Evolutionary conservation across 1,140 invertebrate species (phyloP), one percentile per base, ranked within the genome.

Genomic region (Hestina assimilis): DNA sequence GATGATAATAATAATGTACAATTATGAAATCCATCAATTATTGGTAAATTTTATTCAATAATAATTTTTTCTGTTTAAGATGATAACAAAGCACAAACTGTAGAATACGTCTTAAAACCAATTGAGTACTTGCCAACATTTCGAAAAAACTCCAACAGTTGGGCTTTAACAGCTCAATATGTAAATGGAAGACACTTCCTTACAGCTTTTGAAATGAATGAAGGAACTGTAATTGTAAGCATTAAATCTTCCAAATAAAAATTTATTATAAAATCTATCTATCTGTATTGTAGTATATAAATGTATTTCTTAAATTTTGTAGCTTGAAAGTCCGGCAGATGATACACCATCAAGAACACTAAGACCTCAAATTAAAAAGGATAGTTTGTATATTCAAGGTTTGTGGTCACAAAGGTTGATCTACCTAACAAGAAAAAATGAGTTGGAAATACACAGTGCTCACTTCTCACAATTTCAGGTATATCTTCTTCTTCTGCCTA

Each of bases 181-280:
- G 83, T 87, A 0, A 82, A 79, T 69, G 84, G 84, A 17, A 67
- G 79, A 61, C 84, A 87, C 67, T 87, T 84, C 38, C 60, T 87
- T 23, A 86, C 83, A 31, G 84, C 84, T 1, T 86, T 87, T 67
- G 84, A 87, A 54, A 61, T 84, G 23, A 84, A 83, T 69, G 83
- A 86, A 69, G 84, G 84, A 15, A 80, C 75, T 55, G 46, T 87
- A 4, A 82, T 83, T 62, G 84, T 87, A 75, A 86, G 83, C 75
- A 15, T 35, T n/a, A n/a, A n/a, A 51, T 38, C 0, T 14, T 29
- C n/a, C 12, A 20, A 6, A 50, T 28, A 29, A 38, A 3, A n/a
- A n/a, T n/a, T n/a, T n/a, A n/a, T n/a, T n/a, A n/a, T 24, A 43
- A 26, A 9, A 26, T 26, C 24, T 26, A 26, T 5, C 24, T 47